Percentiles rank a stretch among this genome's conserved stretches.
Evolutionary conservation across 1,140 invertebrate species (phyloP).

Genomic region (Zaprionus kolodkinae): DNA sequence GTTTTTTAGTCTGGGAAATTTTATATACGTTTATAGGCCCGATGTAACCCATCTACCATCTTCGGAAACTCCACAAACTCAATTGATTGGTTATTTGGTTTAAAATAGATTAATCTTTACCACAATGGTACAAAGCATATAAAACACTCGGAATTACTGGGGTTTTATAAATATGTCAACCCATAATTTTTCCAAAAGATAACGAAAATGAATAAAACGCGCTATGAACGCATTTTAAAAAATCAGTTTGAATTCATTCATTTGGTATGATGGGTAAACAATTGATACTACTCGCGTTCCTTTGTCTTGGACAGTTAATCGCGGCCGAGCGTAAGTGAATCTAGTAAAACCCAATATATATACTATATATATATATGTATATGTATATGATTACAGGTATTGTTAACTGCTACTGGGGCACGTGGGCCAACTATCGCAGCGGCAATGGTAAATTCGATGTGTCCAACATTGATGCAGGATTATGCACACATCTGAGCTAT

Average conservation of each 20-base stretch:
- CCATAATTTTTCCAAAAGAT: constrained; percentile 23
- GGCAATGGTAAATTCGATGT: constrained; percentile 88
- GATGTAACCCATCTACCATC: too few species aligned
- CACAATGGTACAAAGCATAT: background rate
- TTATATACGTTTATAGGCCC: background rate
- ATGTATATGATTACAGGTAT: constrained; percentile 77
- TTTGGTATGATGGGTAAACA: constrained; percentile 59
- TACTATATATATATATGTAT: too few species aligned
- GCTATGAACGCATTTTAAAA: background rate
- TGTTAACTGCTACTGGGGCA: constrained; percentile 89
- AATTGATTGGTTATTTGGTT: background rate
- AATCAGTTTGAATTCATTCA: constrained; percentile 16
- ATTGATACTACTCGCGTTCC: constrained; percentile 43
- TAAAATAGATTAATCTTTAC: constrained; percentile 4
- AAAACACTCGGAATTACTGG: background rate
- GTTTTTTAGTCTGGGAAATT: background rate
- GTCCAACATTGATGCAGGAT: constrained; percentile 87
- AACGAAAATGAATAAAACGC: constrained; percentile 53
- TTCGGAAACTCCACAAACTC: background rate
- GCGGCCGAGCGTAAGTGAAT: constrained; percentile 58
- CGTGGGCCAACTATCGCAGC: constrained; percentile 89
- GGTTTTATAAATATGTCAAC: constrained; percentile 46
- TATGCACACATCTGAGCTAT: constrained; percentile 91
- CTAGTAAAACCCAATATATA: background rate
- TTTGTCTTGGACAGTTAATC: constrained; percentile 50